Evolutionary conservation across 2,888 invertebrate species (phyloP).

Genomic region (Lasioglossum malachurum): DNA sequence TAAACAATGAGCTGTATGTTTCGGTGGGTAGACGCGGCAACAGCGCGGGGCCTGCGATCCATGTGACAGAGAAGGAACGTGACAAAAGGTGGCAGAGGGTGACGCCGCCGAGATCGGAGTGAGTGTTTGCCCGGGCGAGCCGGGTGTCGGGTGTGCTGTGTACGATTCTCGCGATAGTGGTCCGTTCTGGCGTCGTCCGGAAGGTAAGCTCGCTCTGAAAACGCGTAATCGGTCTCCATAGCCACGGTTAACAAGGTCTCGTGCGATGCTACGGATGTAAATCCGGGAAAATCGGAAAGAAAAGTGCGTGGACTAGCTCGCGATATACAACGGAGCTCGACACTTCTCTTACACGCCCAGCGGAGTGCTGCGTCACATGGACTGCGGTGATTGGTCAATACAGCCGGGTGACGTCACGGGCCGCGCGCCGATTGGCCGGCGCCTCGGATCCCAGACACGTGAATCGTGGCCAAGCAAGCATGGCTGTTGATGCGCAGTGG

Average conservation of each 20-base stretch:
- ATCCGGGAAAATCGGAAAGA: slow-evolving; percentile 49
- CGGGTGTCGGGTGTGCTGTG: slow-evolving; percentile 79
- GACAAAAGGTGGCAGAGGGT: slow-evolving; percentile 84
- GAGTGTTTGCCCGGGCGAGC: slow-evolving; percentile 83
- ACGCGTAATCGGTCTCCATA: slow-evolving; percentile 28
- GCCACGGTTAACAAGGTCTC: neutral
- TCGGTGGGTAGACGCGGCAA: slow-evolving; percentile 74
- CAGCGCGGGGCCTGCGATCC: slow-evolving; percentile 77
- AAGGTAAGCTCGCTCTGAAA: slow-evolving; percentile 63
- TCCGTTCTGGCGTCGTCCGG: slow-evolving; percentile 71
- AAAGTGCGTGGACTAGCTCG: slow-evolving; percentile 63
- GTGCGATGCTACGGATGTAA: slow-evolving; percentile 39
- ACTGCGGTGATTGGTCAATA: slow-evolving; percentile 85
- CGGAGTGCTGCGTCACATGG: slow-evolving; percentile 85
- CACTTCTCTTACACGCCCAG: slow-evolving; percentile 78
- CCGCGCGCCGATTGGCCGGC: slow-evolving; percentile 81
- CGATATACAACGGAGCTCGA: slow-evolving; percentile 69
- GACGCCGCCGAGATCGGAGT: slow-evolving; percentile 81
- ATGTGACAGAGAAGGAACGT: slow-evolving; percentile 84
- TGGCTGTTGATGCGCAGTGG: slow-evolving; percentile 85
- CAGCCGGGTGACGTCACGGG: slow-evolving; percentile 84
- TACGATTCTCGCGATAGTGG: slow-evolving; percentile 65
- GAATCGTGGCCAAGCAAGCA: slow-evolving; percentile 85
- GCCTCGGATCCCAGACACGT: slow-evolving; percentile 84
- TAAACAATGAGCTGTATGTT: slow-evolving; percentile 73